Percentiles rank a stretch among this genome's conserved stretches.
phyloP scores from a whole-genome alignment of 2,797 vertebrate genomes.

The Enteromius argenteus region DNA sequence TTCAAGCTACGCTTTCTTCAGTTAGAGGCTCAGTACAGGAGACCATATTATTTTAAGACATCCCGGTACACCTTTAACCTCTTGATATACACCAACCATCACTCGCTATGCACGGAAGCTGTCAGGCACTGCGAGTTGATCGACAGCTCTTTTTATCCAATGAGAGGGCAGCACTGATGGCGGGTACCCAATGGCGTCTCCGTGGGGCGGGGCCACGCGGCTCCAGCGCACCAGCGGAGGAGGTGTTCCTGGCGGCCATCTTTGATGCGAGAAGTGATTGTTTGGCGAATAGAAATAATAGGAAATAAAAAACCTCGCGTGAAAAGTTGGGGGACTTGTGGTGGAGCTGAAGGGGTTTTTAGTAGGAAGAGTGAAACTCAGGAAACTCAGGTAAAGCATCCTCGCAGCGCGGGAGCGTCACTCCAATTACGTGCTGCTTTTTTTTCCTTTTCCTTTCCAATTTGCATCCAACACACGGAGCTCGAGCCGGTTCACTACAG shows the following conservation, averaged over 20 bases:
- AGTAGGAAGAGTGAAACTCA: constrained; percentile 64
- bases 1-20: neutral
- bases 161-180: neutral
- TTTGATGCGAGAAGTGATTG: constrained; percentile 85
- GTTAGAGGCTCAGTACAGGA: neutral
- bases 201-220: constrained; percentile 67
- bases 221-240: constrained; percentile 76
- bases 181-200: constrained; percentile 63
- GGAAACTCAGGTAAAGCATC: constrained; percentile 75
- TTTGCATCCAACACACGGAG: constrained; percentile 50
- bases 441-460: constrained; percentile 38
- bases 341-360: constrained; percentile 53
- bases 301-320: constrained; percentile 70
- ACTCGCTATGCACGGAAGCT: constrained; percentile 68
- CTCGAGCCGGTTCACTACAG: constrained; percentile 25
- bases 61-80: constrained; percentile 72
- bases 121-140: constrained; percentile 57
- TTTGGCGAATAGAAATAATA: constrained; percentile 82
- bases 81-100: constrained; percentile 69
- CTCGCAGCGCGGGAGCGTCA: neutral
- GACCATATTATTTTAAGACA: neutral
- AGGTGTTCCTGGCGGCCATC: constrained; percentile 85
- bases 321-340: constrained; percentile 57
- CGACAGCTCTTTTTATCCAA: constrained; percentile 54
- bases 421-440: constrained; percentile 35